Percentiles rank a stretch among this genome's conserved stretches.
Conservation (phyloP, 2,797 vertebrate genomes). For the Pseudocheirus occidentalis region DNA sequence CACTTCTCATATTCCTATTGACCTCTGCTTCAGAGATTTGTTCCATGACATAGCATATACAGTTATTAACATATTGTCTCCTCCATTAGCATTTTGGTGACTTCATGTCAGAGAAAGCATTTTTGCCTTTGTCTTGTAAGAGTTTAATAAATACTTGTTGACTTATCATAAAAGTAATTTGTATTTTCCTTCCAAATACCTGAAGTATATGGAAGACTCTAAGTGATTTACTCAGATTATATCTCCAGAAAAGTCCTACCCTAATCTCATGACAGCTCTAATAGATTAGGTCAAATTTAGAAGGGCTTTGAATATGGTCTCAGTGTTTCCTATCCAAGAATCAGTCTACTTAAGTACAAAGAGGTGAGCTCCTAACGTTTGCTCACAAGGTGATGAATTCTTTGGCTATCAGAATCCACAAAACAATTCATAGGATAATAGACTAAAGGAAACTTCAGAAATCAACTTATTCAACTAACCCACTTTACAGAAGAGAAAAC, state of each 20-base stretch:
- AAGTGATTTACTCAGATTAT: neutral
- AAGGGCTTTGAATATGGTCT: neutral
- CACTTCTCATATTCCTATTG: neutral
- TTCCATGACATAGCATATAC: neutral
- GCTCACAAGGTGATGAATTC: neutral
- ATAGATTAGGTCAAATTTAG: neutral
- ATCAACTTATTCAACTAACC: neutral
- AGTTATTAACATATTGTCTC: neutral
- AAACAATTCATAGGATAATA: neutral
- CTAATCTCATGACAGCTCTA: neutral
- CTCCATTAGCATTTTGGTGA: neutral
- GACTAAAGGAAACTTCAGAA: neutral
- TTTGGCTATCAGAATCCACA: neutral
- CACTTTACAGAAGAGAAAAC: neutral
- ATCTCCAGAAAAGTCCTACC: neutral
- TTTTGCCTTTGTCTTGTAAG: neutral
- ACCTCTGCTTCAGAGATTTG: neutral
- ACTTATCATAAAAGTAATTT: neutral
- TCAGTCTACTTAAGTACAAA: neutral
- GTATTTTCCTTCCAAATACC: neutral
- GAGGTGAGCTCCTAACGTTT: neutral
- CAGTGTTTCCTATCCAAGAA: neutral
- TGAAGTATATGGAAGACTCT: neutral
- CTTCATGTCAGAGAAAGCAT: neutral
- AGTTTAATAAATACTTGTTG: neutral